A percentile compares a stretch with the other conserved stretches of the same genome.
phyloP scores from a whole-genome alignment of 2,888 invertebrate genomes.

The Tetheella fluctuosa region DNA sequence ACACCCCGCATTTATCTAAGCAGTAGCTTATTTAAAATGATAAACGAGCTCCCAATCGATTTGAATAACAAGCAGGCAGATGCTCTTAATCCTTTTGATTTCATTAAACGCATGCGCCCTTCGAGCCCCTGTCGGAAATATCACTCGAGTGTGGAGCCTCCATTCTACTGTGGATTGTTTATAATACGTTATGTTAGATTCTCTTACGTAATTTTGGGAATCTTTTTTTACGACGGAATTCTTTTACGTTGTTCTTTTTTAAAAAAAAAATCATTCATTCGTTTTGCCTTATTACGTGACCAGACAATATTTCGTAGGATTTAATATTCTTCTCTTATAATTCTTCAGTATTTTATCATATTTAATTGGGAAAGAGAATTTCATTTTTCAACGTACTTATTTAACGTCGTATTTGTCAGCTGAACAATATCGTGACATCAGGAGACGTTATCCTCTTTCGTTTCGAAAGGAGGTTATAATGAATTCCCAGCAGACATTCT shows the following conservation, averaged over 20 bases:
- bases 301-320: constrained; percentile 52
- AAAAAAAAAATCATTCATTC: constrained; percentile 44
- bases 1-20: constrained; percentile 82
- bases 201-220: constrained; percentile 49
- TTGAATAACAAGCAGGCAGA: constrained; percentile 84
- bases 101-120: constrained; percentile 83
- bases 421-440: constrained; percentile 51
- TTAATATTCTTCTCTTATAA: constrained; percentile 45
- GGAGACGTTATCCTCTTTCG: constrained; percentile 47
- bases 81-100: constrained; percentile 84
- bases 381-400: constrained; percentile 35
- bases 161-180: constrained; percentile 64
- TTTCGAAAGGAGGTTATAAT: constrained; percentile 58
- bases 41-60: constrained; percentile 83
- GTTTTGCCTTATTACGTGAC: constrained; percentile 61
- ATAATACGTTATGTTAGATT: constrained; percentile 64
- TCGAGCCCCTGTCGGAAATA: constrained; percentile 82
- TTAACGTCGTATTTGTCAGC: constrained; percentile 45
- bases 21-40: constrained; percentile 83
- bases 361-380: constrained; percentile 27
- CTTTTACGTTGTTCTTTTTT: constrained; percentile 38
- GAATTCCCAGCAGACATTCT: constrained; percentile 70
- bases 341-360: constrained; percentile 23
- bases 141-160: constrained; percentile 74
- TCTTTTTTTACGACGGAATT: constrained; percentile 30